phyloP scores from a whole-genome alignment of 2,113 vertebrate genomes.

The Dasyprocta punctata region DNA sequence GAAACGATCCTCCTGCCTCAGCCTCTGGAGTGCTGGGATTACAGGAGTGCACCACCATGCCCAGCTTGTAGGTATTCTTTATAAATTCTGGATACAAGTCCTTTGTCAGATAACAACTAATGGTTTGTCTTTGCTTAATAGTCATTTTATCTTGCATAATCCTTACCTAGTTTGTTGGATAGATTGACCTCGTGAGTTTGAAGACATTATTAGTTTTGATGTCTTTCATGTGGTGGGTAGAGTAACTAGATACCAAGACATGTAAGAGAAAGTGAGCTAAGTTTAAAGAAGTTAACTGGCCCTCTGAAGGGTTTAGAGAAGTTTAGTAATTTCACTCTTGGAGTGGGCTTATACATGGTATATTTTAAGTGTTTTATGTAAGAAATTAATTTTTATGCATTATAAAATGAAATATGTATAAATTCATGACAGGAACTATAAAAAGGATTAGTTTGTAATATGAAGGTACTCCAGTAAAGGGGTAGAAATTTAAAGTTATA shows the following conservation, averaged over 20 bases:
- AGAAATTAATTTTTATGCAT: slow-evolving; percentile 41
- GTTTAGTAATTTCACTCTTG: neutral
- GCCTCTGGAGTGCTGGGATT: too few species aligned
- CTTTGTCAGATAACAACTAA: slow-evolving; percentile 19
- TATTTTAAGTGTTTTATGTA: slow-evolving; percentile 28
- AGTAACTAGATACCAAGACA: neutral
- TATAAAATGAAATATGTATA: slow-evolving; percentile 39
- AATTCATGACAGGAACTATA: neutral
- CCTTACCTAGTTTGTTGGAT: neutral
- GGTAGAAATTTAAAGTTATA: slow-evolving; percentile 45
- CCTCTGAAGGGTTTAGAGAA: neutral
- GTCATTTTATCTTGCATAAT: neutral
- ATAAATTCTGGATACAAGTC: neutral
- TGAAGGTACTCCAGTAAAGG: neutral
- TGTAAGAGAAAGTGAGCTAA: neutral
- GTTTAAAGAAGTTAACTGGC: neutral
- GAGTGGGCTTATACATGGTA: neutral
- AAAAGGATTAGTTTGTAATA: neutral
- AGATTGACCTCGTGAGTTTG: neutral
- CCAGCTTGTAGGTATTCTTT: neutral
- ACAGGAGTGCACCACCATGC: too few species aligned
- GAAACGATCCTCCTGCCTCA: too few species aligned
- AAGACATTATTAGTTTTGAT: neutral
- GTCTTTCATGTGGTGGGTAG: neutral
- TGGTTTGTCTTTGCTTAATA: slow-evolving; percentile 28